A percentile compares a stretch with the other conserved stretches of the same genome.
Evolutionary conservation across 2,113 vertebrate species (phyloP).

Genomic region (Oryzias javanicus): DNA sequence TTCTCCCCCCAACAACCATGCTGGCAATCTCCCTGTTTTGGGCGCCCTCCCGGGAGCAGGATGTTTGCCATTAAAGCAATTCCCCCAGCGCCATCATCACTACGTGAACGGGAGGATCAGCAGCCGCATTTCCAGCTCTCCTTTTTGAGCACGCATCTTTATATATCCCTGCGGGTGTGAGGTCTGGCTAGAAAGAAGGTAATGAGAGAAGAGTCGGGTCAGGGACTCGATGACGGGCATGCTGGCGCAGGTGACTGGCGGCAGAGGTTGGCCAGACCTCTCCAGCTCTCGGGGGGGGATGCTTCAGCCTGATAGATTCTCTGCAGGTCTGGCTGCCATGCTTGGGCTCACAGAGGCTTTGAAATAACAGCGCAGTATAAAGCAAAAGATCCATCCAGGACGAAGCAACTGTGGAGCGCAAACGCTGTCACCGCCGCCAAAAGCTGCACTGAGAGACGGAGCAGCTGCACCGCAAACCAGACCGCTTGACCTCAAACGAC

Average conservation of each 20-base stretch:
- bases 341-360: conserved; percentile 46
- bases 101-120: conserved; percentile 49
- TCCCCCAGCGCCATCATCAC: conserved; percentile 15
- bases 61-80: conserved; percentile 12
- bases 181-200: conserved; percentile 59
- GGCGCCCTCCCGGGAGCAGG: conserved; percentile 16
- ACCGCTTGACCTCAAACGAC: conserved; percentile 54
- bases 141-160: conserved; percentile 70
- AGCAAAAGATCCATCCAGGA: conserved; percentile 40
- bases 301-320: conserved; percentile 54
- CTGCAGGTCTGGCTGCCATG: conserved; percentile 56
- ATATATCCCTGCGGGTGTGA: conserved; percentile 69
- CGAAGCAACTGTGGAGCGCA: conserved; percentile 39
- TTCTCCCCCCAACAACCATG: conserved; percentile 46
- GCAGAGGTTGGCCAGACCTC: conserved; percentile 21
- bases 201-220: conserved; percentile 70
- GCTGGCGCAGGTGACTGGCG: conserved; percentile 64
- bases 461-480: conserved; percentile 54
- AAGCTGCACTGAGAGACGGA: conserved; percentile 54
- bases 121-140: conserved; percentile 53
- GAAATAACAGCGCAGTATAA: conserved; percentile 62
- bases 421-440: conserved; percentile 44
- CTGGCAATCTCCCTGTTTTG: conserved; percentile 40
- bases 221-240: conserved; percentile 61
- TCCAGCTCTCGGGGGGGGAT: conserved; percentile 27